Evolutionary conservation across 1,140 invertebrate species (phyloP), one percentile per base, ranked within the genome.

Genomic region (Ceratosolen fusciceps): DNA sequence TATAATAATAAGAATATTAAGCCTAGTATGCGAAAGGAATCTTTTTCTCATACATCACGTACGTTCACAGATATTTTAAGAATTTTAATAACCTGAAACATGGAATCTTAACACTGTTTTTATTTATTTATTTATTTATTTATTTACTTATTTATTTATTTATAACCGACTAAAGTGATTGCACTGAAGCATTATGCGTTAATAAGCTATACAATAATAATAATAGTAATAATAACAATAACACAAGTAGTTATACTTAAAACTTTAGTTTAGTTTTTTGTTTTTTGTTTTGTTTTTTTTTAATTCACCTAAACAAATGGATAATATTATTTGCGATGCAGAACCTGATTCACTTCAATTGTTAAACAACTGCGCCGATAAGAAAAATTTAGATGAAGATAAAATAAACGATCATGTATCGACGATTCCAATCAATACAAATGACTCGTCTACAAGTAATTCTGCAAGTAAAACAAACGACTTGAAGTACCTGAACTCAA

Each of bases 311-410:
- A 9, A 71, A 29, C 12, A 24, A 31, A 7, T n/a, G 0, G 26
- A 29, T 37, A 60, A 34, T 79, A 21, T 79, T n/a, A 62, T 79
- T 70, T 68, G 37, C 54, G 72, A 80, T 65, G 39, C 71, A 73
- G 14, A 56, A 24, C 49, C 62, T 21, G 71, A 79, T 75, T 39
- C 52, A 62, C 73, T 62, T 47, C 62, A 52, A 70, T 16, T 47
- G 9, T 31, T 31, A 56, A 70, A 74, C 34, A 19, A 74, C 19
- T 14, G 26, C 43, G 5, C 26, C 0, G 60, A 67, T 43, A 43
- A 54, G 34, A 24, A 71, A 62, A 60, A 24, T 24, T 26, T 49
- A 39, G 49, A 31, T 34, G 5, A 71, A 56, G 29, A 62, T 58
- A 12, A 47, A 62, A 56, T 16, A 43, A 62, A 77, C 12, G 26